Base-by-base conservation (phyloP, 2,797 vertebrate species). In the Molossus alvarezi region DNA sequence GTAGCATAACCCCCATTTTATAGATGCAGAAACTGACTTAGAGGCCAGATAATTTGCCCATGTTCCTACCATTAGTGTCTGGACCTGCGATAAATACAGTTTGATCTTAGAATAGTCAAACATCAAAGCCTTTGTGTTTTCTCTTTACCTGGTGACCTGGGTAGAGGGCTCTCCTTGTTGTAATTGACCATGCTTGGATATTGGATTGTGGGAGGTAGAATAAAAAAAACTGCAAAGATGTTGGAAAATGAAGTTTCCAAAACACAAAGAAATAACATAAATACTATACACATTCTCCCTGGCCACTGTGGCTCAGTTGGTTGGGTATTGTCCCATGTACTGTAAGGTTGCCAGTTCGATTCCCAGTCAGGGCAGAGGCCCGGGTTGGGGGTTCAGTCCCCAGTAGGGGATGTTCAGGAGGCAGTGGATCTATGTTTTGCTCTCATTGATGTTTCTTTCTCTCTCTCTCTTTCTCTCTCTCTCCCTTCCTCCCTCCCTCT, bases 261-360 rank as follows among this genome's bases (percentile, higher is more conserved):
- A 95, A 73, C 53, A 82, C 62, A 71, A 27, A 57, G 17, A 88
- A 94, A 81, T 77, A 90, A 86, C 57, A 79, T 14, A 96, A 77
- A 29, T 55, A 25, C n/a, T 17, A 3, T 37, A 25, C 55, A 18
- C 29, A 1, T 69, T 37, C 65, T 33, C 65, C 65, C 65, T 69
- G 17, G n/a, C 17, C n/a, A 20, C 17, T 37, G 17, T 69, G 65
- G 65, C 17, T 69, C 33, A 69, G 65, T 69, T 69, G 65, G 17
- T 69, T 69, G n/a, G 33, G 65, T 33, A n/a, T 20, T 33, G n/a
- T 67, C 27, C 27, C 29, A 2, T 64, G 62, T 6, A 15, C n/a
- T n/a, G 33, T 33, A 29, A 67, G n/a, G 65, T 33, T 67, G n/a
- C 65, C n/a, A 8, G 7, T 33, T 69, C 3, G n/a, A 69, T 69